Base-by-base conservation (phyloP, 2,113 vertebrate species). In the Microcebus tavaratra region DNA sequence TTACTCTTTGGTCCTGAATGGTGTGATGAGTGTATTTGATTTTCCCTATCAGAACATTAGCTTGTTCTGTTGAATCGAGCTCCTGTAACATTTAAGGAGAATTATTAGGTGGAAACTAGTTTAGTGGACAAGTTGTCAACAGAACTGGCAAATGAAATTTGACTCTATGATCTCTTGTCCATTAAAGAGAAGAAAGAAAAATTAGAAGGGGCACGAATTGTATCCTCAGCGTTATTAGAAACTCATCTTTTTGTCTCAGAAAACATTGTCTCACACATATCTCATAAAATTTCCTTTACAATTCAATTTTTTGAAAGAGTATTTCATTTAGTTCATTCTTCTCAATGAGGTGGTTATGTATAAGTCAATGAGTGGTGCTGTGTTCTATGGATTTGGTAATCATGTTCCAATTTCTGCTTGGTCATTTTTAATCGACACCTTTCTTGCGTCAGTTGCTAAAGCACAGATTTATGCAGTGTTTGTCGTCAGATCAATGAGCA, bases 391-490 rank as follows among this genome's bases (percentile, higher is more conserved):
- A 92, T 97, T 97, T 92, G 84, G 70, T 95, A 97, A 97, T 98
- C 95, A 75, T 90, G 63, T 76, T 97, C 27, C 92, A 70, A 42
- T 97, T 97, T 97, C 96, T 97, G 7, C 82, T 65, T 6, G 11
- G 75, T 97, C 96, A 96, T 14, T 94, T 98, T 85, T 92, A 98
- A 98, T 96, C 14, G 67, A 80, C 87, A 25, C 86, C 97, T 97
- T 86, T 36, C 76, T 98, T 72, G 10, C 17, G 6, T 95, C 63
- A 75, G 39, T 57, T 90, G 82, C 84, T 55, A 68, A 97, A 78
- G 88, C 91, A 95, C 59, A 97, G 96, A 97, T 98, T 98, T 98
- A 97, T 97, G 34, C 93, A 93, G 80, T 95, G n/a, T 95, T 96
- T 96, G 57, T 34, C 36, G 27, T 88, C 45, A 93, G 86, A 98